Evolutionary conservation across 2,888 invertebrate genomes (phyloP).

Genomic region (Dicyrtomina minuta): DNA sequence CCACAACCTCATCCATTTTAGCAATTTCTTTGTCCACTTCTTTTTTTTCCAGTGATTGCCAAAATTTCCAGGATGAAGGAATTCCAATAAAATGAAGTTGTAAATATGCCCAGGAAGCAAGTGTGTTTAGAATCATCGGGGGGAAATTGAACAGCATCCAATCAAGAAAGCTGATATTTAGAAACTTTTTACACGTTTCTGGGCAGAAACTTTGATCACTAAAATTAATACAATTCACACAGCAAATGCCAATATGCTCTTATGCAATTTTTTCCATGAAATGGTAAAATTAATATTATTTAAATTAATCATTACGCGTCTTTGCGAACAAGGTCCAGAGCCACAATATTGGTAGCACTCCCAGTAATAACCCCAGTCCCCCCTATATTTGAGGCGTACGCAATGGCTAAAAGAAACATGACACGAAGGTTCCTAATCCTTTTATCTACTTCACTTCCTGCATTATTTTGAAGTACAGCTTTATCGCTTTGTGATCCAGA

Average conservation of each 20-base stretch:
- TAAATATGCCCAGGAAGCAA: slow-evolving; percentile 44
- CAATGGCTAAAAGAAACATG: slow-evolving; percentile 51
- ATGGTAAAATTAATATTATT: not conserved
- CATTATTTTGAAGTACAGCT: not conserved
- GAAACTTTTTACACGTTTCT: slow-evolving; percentile 40
- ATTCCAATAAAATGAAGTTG: slow-evolving; percentile 49
- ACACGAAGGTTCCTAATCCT: slow-evolving; percentile 43
- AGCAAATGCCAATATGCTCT: not conserved
- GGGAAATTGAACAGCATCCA: slow-evolving; percentile 51
- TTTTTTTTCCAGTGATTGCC: slow-evolving; percentile 32
- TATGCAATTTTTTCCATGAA: not conserved
- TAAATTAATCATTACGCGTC: slow-evolving; percentile 44
- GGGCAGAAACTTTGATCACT: slow-evolving; percentile 46
- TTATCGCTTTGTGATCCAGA: not conserved
- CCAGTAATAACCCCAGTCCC: slow-evolving; percentile 50
- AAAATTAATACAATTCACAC: slow-evolving; percentile 5
- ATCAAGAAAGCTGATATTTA: slow-evolving; percentile 48
- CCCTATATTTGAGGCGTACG: slow-evolving; percentile 50
- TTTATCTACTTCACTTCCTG: slow-evolving; percentile 32
- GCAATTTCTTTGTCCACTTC: not conserved
- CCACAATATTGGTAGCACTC: slow-evolving; percentile 48
- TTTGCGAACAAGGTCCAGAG: slow-evolving; percentile 47
- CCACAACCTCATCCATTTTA: slow-evolving; percentile 54
- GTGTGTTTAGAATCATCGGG: slow-evolving; percentile 45
- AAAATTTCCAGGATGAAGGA: slow-evolving; percentile 41